phyloP scores from a whole-genome alignment of 2,888 invertebrate genomes.

The Ditylenchus weischeri region DNA sequence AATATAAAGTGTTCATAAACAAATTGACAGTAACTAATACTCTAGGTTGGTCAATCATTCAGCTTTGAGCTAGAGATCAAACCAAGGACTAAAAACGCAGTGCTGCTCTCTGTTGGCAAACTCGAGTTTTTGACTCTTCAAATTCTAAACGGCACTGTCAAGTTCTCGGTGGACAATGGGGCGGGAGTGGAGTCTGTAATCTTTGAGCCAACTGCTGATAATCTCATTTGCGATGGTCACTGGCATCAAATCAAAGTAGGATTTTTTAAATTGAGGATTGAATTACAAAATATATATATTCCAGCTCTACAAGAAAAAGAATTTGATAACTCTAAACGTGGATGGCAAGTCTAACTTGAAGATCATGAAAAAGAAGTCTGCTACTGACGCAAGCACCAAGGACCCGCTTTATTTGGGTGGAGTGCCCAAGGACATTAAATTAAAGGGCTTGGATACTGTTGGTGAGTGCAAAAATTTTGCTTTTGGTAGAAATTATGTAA shows the following conservation, averaged over 20 bases:
- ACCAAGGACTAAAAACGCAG: conserved; percentile 50
- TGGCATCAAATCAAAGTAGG: conserved; percentile 77
- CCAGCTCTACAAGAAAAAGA: conserved; percentile 79
- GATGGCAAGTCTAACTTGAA: conserved; percentile 76
- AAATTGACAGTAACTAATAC: conserved; percentile 10
- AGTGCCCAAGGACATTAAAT: conserved; percentile 66
- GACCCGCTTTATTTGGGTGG: conserved; percentile 88
- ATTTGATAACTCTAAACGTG: conserved; percentile 80
- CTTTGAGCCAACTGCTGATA: conserved; percentile 33
- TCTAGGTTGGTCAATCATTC: conserved; percentile 46
- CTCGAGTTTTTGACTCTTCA: conserved; percentile 80
- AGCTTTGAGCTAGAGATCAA: conserved; percentile 53
- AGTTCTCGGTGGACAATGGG: conserved; percentile 62
- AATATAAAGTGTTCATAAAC: conserved; percentile 7
- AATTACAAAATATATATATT: conserved; percentile 12
- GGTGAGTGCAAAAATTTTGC: conserved; percentile 34
- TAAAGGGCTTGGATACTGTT: conserved; percentile 45
- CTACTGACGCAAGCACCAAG: conserved; percentile 74
- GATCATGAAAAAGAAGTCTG: conserved; percentile 67
- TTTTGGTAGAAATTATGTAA: neutral
- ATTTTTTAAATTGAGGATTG: neutral
- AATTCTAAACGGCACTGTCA: conserved; percentile 65
- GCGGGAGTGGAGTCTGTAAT: conserved; percentile 68
- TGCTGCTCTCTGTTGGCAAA: conserved; percentile 54
- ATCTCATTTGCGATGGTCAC: conserved; percentile 81